Evolutionary conservation across 2,888 invertebrate species (phyloP).

Genomic region (Altica lythri): DNA sequence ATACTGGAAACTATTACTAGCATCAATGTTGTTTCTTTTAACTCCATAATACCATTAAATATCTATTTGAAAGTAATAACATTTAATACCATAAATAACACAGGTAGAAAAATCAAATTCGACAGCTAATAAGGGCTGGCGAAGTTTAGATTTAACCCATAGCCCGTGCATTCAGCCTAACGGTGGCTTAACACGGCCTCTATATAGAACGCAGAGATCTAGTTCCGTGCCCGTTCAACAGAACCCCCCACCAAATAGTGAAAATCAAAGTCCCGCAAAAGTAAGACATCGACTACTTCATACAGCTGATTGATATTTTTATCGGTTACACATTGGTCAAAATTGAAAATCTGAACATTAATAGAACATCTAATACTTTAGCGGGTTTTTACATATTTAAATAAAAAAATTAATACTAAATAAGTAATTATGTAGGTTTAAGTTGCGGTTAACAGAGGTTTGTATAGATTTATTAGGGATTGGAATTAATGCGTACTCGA

Average conservation of each 20-base stretch:
- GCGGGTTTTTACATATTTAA: no score
- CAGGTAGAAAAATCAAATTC: conserved; percentile 52
- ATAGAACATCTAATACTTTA: no score
- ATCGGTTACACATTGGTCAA: not conserved
- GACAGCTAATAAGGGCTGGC: conserved; percentile 59
- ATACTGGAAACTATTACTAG: not conserved
- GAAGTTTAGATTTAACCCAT: conserved; percentile 60
- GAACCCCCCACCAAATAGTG: conserved; percentile 45
- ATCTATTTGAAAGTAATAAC: conserved; percentile 17
- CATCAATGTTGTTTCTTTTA: conserved; percentile 9
- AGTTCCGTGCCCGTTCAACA: conserved; percentile 65
- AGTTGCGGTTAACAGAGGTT: no score
- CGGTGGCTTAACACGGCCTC: conserved; percentile 57
- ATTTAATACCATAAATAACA: conserved; percentile 41
- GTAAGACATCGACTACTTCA: conserved; percentile 46
- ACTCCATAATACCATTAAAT: conserved; percentile 2
- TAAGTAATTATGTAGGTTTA: no score
- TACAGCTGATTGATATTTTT: conserved; percentile 20
- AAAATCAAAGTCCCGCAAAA: conserved; percentile 52
- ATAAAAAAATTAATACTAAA: no score
- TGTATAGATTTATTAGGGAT: no score
- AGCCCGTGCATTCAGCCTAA: conserved; percentile 50
- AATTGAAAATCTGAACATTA: no score
- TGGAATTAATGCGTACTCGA: no score
- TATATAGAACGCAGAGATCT: conserved; percentile 67